Evolutionary conservation across 2,888 invertebrate genomes (phyloP).

Genomic region (Standfussiana lucernea): DNA sequence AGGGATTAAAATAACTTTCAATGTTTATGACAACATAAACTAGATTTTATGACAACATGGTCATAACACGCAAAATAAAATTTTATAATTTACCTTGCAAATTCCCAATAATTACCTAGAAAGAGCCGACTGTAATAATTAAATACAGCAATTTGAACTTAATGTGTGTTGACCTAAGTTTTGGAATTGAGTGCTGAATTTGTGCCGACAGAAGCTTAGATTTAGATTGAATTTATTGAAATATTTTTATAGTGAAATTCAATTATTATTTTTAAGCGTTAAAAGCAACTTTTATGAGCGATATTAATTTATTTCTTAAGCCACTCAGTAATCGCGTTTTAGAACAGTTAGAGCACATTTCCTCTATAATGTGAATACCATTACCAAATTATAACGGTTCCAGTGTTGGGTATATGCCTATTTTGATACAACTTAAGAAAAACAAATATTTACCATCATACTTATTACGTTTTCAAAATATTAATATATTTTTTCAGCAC

Average conservation of each 20-base stretch:
- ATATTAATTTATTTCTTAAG: not conserved
- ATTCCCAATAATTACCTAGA: conserved; percentile 38
- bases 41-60: conserved; percentile 37
- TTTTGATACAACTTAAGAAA: no score
- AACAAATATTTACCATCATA: no score
- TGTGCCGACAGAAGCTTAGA: not conserved
- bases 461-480: no score
- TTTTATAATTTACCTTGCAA: conserved; percentile 27
- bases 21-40: conserved; percentile 47
- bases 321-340: not conserved
- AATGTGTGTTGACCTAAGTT: not conserved
- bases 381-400: not conserved
- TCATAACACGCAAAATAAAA: conserved; percentile 35
- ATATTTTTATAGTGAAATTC: not conserved
- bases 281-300: not conserved
- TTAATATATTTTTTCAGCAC: no score
- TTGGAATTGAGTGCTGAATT: not conserved
- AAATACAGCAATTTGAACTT: conserved; percentile 1
- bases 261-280: not conserved
- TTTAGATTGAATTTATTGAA: not conserved
- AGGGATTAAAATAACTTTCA: conserved; percentile 22
- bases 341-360: not conserved
- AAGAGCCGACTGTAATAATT: not conserved
- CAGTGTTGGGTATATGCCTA: no score
- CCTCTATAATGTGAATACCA: not conserved